Percentiles rank a stretch among this genome's conserved stretches.
Evolutionary conservation across 2,113 vertebrate genomes (phyloP).

Genomic region (Lepisosteus osseus): DNA sequence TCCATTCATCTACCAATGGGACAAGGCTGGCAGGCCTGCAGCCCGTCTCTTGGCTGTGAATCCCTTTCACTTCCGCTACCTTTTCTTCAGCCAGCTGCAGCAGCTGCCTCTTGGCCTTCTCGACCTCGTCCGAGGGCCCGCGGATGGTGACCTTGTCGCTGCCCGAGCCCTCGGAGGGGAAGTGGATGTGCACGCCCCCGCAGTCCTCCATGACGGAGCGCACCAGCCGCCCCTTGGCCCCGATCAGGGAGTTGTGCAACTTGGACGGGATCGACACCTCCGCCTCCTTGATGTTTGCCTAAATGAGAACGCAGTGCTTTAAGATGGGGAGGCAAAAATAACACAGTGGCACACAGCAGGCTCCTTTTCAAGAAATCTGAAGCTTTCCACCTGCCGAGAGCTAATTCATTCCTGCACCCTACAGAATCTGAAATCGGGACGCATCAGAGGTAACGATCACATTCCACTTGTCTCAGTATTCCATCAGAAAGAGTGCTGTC

Average conservation of each 20-base stretch:
- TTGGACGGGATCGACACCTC: slow-evolving; percentile 73
- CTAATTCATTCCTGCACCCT: too few relatives aligned
- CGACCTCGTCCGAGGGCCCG: slow-evolving; percentile 64
- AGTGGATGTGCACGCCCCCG: slow-evolving; percentile 75
- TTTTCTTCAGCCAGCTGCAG: slow-evolving; percentile 75
- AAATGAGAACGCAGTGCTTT: not conserved
- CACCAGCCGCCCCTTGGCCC: slow-evolving; percentile 75
- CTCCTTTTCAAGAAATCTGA: too few relatives aligned
- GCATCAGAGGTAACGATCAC: too few relatives aligned
- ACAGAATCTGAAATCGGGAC: too few relatives aligned
- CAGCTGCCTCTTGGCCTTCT: slow-evolving; percentile 70
- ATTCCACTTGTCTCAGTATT: too few relatives aligned
- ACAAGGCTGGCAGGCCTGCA: too few relatives aligned
- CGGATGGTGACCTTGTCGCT: slow-evolving; percentile 71
- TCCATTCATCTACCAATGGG: too few relatives aligned
- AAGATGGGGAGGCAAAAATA: too few relatives aligned
- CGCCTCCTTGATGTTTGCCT: slow-evolving; percentile 73
- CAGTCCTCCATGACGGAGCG: slow-evolving; percentile 79
- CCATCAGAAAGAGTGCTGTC: too few relatives aligned
- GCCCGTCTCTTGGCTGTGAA: too few relatives aligned
- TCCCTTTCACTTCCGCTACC: slow-evolving; percentile 35
- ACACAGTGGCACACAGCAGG: too few relatives aligned
- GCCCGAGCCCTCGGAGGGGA: slow-evolving; percentile 69
- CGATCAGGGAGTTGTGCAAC: slow-evolving; percentile 78
- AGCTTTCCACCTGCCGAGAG: too few relatives aligned